Evolutionary conservation across 2,888 invertebrate species (phyloP).

Genomic region (Stenurella melanura): DNA sequence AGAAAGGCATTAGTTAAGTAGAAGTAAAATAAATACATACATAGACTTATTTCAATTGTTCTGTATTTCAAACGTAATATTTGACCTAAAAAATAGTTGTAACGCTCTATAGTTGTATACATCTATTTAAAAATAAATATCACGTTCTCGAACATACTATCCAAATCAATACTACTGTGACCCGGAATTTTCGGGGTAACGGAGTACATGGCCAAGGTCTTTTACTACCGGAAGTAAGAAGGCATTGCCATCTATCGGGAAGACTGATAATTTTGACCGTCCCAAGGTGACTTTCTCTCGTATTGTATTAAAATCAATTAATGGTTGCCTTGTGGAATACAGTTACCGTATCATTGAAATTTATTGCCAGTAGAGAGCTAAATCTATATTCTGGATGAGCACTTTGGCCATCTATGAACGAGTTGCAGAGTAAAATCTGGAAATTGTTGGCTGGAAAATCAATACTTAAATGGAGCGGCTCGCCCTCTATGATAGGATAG

Average conservation of each 20-base stretch:
- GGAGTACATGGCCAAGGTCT: background rate
- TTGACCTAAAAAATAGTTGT: background rate
- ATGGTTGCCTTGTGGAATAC: background rate
- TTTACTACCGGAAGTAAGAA: background rate
- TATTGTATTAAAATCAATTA: background rate
- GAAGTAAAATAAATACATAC: background rate
- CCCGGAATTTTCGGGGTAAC: background rate
- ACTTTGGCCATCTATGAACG: background rate
- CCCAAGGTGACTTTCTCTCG: background rate
- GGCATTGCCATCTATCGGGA: background rate
- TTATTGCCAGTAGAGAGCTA: background rate
- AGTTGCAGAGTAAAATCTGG: background rate
- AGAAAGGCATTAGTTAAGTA: background rate
- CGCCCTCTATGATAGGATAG: background rate
- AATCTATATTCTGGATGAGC: background rate
- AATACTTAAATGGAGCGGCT: background rate
- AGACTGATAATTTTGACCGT: background rate
- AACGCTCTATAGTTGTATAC: background rate
- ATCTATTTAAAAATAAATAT: background rate
- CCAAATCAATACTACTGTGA: background rate
- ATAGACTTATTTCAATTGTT: background rate
- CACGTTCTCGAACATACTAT: constrained; percentile 1
- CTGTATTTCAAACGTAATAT: background rate
- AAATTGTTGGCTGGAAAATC: background rate
- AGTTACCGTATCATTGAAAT: background rate